phyloP scores from a whole-genome alignment of 1,140 invertebrate genomes.

The Aphaenogaster floridana region DNA sequence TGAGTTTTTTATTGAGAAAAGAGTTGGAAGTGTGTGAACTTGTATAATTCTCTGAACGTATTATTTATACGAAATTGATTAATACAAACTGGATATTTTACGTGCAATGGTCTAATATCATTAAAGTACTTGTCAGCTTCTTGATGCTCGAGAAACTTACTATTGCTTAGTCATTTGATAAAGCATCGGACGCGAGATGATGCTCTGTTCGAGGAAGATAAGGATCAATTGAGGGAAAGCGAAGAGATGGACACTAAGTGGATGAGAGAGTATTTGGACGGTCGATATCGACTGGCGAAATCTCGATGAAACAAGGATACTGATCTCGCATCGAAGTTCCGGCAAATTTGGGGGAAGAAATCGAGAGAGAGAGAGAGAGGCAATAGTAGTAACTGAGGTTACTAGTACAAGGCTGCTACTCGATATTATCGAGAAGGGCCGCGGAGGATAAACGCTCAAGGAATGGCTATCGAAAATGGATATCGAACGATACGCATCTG shows the following conservation, averaged over 20 bases:
- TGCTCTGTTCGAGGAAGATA: slow-evolving; percentile 17
- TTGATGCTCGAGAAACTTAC: neutral
- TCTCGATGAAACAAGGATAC: slow-evolving; percentile 48
- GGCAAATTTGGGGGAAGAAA: slow-evolving; percentile 45
- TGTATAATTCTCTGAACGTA: neutral
- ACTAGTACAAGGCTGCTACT: slow-evolving; percentile 21
- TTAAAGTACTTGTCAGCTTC: neutral
- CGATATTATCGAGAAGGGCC: slow-evolving; percentile 6
- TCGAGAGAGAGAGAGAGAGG: neutral
- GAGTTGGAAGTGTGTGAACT: neutral
- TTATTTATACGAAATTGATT: neutral
- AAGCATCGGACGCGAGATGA: slow-evolving; percentile 6
- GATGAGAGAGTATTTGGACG: slow-evolving; percentile 21
- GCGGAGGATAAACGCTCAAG: slow-evolving; percentile 8
- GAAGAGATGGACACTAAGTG: slow-evolving; percentile 35
- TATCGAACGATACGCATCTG: slow-evolving; percentile 24
- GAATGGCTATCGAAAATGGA: slow-evolving; percentile 26
- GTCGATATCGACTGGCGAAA: slow-evolving; percentile 64
- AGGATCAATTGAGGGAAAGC: neutral
- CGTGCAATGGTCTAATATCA: neutral
- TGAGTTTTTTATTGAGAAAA: neutral
- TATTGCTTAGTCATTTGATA: slow-evolving; percentile 28
- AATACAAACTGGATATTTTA: neutral
- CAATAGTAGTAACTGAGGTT: slow-evolving; percentile 8
- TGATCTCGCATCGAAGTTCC: slow-evolving; percentile 47